These are phyloP conservation scores for Eupithecia vulgata DNA, from an alignment of 2,888 invertebrate species.

Conservation along the genomic window DNA sequence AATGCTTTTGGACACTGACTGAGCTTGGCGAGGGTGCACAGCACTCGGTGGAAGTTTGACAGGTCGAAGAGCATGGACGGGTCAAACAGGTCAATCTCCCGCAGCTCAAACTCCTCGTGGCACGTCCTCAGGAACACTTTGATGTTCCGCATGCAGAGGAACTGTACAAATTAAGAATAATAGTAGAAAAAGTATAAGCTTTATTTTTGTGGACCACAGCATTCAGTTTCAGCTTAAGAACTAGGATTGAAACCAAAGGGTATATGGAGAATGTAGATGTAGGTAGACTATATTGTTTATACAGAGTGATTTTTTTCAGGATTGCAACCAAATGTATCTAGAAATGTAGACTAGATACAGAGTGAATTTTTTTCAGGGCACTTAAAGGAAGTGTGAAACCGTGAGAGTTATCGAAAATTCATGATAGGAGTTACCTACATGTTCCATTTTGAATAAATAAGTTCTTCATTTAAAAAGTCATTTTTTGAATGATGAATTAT, in stretches of 20 bases:
- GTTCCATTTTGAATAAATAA: too few species aligned
- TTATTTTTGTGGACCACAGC: neutral
- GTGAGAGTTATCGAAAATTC: too few species aligned
- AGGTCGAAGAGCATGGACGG: constrained; percentile 97
- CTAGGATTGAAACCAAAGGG: neutral
- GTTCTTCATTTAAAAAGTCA: too few species aligned
- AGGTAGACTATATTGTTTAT: too few species aligned
- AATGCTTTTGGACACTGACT: constrained; percentile 90
- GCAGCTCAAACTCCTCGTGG: constrained; percentile 91
- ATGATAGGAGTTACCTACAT: too few species aligned
- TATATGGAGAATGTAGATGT: too few species aligned
- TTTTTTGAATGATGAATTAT: too few species aligned
- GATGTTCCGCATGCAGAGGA: constrained; percentile 97
- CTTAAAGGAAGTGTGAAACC: too few species aligned
- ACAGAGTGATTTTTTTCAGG: too few species aligned
- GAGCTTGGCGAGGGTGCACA: constrained; percentile 94
- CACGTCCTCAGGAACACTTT: constrained; percentile 95
- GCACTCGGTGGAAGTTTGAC: constrained; percentile 96
- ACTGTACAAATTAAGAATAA: constrained; percentile 82
- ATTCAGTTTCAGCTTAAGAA: neutral
- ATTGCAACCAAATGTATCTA: too few species aligned
- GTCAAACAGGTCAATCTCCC: constrained; percentile 95
- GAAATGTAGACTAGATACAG: too few species aligned
- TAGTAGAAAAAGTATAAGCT: neutral
- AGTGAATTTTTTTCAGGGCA: too few species aligned